phyloP scores from a whole-genome alignment of 2,113 vertebrate genomes.

The Alouatta palliata region DNA sequence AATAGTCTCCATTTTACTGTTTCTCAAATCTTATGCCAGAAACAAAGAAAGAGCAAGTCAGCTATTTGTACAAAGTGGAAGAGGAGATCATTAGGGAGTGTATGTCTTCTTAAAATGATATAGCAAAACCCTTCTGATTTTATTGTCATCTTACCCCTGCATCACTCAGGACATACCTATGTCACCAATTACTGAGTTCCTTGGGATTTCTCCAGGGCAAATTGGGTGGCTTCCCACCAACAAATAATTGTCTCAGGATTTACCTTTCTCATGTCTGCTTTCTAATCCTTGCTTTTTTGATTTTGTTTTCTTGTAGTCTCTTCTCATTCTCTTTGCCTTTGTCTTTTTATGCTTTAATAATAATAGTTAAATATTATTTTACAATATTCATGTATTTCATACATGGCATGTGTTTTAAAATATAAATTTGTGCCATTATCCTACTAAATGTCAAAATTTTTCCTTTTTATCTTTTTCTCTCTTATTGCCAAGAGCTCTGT shows the following conservation, averaged over 20 bases:
- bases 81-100: background rate
- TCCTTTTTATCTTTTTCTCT: background rate
- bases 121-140: background rate
- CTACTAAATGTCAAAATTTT: background rate
- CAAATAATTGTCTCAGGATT: background rate
- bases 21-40: background rate
- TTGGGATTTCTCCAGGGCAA: background rate
- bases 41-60: background rate
- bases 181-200: background rate
- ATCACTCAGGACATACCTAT: background rate
- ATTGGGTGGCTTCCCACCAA: background rate
- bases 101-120: background rate
- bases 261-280: background rate
- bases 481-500: background rate
- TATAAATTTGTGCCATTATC: background rate
- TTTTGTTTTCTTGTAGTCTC: background rate
- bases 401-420: background rate
- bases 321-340: background rate
- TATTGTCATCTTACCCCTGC: background rate
- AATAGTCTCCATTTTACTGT: background rate
- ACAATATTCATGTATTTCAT: background rate
- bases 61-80: background rate
- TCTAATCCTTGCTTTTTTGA: background rate
- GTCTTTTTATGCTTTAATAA: background rate
- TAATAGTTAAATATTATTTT: background rate